These are phyloP conservation scores for Gymnorhina tibicen DNA, from an alignment of 2,113 vertebrate genomes.

Conservation along the genomic window DNA sequence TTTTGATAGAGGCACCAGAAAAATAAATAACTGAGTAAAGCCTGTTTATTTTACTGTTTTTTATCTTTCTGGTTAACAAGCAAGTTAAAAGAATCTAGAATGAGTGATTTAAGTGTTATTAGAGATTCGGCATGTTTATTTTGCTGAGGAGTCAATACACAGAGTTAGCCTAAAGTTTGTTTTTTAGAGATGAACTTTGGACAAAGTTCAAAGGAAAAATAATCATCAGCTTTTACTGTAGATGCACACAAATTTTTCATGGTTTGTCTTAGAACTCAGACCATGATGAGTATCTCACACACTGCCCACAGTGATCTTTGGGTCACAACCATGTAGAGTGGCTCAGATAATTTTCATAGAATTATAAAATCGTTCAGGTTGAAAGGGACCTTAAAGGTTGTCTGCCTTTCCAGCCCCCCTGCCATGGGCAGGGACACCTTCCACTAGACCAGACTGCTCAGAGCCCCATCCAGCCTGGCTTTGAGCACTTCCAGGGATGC, in stretches of 20 bases:
- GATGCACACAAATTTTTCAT: neutral
- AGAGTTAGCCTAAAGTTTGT: conserved; percentile 34
- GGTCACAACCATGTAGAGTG: neutral
- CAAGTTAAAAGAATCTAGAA: conserved; percentile 7
- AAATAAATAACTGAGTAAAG: neutral
- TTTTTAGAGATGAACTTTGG: conserved; percentile 50
- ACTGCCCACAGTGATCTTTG: neutral
- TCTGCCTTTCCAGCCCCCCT: neutral
- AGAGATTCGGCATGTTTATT: conserved; percentile 23
- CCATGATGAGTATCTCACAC: neutral
- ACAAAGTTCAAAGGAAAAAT: conserved; percentile 43
- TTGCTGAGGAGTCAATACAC: conserved; percentile 15
- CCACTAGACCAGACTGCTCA: neutral
- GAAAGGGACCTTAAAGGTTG: neutral
- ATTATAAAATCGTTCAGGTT: neutral
- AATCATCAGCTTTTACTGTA: conserved; percentile 1
- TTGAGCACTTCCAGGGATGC: neutral
- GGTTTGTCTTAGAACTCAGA: neutral
- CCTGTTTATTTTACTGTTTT: neutral
- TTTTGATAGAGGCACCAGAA: neutral
- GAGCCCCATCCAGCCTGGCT: neutral
- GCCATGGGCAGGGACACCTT: neutral
- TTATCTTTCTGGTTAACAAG: conserved; percentile 21
- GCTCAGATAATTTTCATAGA: neutral
- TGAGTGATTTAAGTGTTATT: neutral